A percentile compares a stretch with the other conserved stretches of the same genome.
Conservation (phyloP, 1,140 invertebrate species). For the Leucophenga varia region DNA sequence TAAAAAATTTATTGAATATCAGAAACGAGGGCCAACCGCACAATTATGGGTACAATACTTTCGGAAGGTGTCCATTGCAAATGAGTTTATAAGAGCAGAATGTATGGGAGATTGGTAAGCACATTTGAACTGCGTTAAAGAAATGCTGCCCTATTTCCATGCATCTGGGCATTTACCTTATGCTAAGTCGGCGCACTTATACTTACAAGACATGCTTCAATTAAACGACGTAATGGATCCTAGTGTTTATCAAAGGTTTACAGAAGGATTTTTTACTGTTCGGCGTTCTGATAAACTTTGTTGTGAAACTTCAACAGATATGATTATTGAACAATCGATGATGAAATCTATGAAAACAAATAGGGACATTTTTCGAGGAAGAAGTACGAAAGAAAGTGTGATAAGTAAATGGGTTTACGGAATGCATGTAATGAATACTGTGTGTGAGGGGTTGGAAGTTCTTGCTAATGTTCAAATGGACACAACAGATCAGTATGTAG, state of each 20-base stretch:
- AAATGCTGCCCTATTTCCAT: conserved; percentile 58
- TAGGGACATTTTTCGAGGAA: conserved; percentile 45
- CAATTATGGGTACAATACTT: conserved; percentile 55
- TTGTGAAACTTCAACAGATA: conserved; percentile 52
- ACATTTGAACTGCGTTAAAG: conserved; percentile 46
- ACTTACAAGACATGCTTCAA: conserved; percentile 52
- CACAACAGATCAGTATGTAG: conserved; percentile 56
- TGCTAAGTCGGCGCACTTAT: conserved; percentile 53
- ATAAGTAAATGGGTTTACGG: conserved; percentile 49
- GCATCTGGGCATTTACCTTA: no score
- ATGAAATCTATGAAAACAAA: conserved; percentile 56
- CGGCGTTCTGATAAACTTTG: conserved; percentile 55
- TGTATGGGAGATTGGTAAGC: conserved; percentile 52
- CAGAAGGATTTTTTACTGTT: conserved; percentile 47
- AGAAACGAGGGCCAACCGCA: conserved; percentile 38
- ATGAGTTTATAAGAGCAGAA: conserved; percentile 49
- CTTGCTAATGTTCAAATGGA: conserved; percentile 36
- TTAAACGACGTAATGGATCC: conserved; percentile 38
- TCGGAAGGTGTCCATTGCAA: conserved; percentile 41
- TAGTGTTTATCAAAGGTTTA: conserved; percentile 49
- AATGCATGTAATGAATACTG: conserved; percentile 30
- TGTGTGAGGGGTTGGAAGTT: conserved; percentile 33
- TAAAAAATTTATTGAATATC: conserved; percentile 36
- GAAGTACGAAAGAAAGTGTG: conserved; percentile 48
- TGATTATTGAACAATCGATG: conserved; percentile 51